These are phyloP conservation scores for Macquaria australasica DNA, from an alignment of 2,113 vertebrate species.

Conservation along the genomic window DNA sequence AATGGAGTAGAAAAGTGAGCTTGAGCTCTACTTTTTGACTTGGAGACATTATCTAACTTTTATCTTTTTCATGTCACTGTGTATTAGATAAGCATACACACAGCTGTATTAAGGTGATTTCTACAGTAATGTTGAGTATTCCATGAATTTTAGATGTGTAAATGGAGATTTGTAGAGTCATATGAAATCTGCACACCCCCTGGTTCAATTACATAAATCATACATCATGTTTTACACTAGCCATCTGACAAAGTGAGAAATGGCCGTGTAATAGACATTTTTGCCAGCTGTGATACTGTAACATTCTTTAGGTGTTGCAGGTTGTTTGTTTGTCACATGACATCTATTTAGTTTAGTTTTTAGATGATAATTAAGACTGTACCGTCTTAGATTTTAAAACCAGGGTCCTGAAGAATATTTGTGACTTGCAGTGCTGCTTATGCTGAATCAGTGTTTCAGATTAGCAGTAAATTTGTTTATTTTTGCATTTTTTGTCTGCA, in stretches of 20 bases:
- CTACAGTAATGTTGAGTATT: not conserved
- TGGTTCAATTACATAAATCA: not conserved
- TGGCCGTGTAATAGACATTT: not conserved
- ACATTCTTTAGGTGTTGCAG: not conserved
- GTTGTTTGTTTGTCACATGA: not conserved
- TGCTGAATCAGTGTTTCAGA: not conserved
- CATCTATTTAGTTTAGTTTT: not conserved
- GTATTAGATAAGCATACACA: not conserved
- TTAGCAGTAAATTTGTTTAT: no score
- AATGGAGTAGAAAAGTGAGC: constrained; percentile 42
- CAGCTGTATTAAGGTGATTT: not conserved
- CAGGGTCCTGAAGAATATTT: not conserved
- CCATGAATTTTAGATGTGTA: not conserved
- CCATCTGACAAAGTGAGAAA: not conserved
- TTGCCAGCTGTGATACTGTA: not conserved
- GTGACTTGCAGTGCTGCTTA: not conserved
- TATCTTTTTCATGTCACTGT: not conserved
- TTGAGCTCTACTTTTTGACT: constrained; percentile 17
- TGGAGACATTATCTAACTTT: constrained; percentile 15
- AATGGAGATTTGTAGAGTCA: not conserved
- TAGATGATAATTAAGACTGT: not conserved
- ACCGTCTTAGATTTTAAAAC: not conserved
- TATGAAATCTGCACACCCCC: not conserved
- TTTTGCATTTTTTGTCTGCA: not conserved
- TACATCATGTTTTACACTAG: not conserved